phyloP scores from a whole-genome alignment of 2,888 invertebrate genomes.

The Galeopsomyia nigrocyanea region DNA sequence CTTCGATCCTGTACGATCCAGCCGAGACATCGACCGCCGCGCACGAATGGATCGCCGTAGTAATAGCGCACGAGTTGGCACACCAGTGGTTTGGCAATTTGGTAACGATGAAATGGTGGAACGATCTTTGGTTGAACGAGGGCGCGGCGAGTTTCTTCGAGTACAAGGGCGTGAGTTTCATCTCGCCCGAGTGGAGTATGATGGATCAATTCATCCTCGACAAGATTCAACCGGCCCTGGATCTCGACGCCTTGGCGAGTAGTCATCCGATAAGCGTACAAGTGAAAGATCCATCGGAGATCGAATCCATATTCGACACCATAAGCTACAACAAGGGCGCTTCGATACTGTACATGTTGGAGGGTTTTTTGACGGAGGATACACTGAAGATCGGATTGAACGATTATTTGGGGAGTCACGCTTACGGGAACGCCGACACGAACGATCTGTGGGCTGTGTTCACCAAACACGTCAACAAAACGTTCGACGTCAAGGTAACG shows the following conservation, averaged over 20 bases:
- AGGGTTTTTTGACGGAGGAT: slow-evolving; percentile 76
- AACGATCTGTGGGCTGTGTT: slow-evolving; percentile 86
- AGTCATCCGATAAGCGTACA: slow-evolving; percentile 80
- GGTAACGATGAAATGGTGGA: slow-evolving; percentile 96
- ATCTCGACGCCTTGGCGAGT: slow-evolving; percentile 78
- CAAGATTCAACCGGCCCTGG: slow-evolving; percentile 78
- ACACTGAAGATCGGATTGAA: slow-evolving; percentile 76
- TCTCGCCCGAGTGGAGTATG: slow-evolving; percentile 78
- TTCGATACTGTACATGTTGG: slow-evolving; percentile 80
- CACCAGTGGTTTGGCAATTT: slow-evolving; percentile 94
- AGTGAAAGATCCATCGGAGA: slow-evolving; percentile 78
- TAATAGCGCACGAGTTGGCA: slow-evolving; percentile 80
- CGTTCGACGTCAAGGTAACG: slow-evolving; percentile 75
- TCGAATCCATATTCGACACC: slow-evolving; percentile 81
- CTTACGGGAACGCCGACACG: slow-evolving; percentile 81
- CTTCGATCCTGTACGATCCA: slow-evolving; percentile 76
- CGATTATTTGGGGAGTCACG: slow-evolving; percentile 78
- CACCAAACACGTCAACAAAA: slow-evolving; percentile 75
- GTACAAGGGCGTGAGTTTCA: slow-evolving; percentile 78
- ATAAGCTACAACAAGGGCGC: slow-evolving; percentile 84
- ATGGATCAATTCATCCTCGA: slow-evolving; percentile 80
- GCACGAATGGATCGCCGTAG: slow-evolving; percentile 78
- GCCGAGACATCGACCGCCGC: slow-evolving; percentile 76
- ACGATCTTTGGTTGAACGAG: slow-evolving; percentile 92
- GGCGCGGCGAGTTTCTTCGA: slow-evolving; percentile 88